Evolutionary conservation across 1,140 invertebrate species (phyloP).

Genomic region (Sycophila sp.): DNA sequence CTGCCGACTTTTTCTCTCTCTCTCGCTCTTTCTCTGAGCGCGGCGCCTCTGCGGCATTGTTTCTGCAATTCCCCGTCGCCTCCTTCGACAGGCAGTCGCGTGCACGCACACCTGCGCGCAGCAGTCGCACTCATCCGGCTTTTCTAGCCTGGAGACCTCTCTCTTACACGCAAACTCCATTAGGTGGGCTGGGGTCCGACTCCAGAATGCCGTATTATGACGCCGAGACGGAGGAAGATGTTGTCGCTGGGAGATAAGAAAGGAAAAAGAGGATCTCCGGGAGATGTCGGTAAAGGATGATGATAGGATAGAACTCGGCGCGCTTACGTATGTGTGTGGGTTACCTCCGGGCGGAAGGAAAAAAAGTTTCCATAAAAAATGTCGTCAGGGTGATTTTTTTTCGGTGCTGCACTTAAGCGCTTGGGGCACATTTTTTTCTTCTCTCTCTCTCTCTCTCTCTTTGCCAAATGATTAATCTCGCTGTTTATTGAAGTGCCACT

Average conservation of each 20-base stretch:
- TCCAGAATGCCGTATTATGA: conserved; percentile 53
- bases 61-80: background rate
- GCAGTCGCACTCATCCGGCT: conserved; percentile 5
- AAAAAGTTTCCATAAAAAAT: background rate
- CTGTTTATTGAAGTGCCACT: background rate
- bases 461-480: background rate
- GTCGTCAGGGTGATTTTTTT: background rate
- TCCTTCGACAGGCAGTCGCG: background rate
- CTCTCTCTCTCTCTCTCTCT: background rate
- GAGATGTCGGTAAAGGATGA: conserved; percentile 1
- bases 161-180: conserved; percentile 60
- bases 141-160: conserved; percentile 29
- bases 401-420: background rate
- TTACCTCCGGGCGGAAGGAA: background rate
- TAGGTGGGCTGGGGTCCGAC: conserved; percentile 44
- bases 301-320: conserved; percentile 17
- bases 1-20: too few species aligned
- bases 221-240: conserved; percentile 28
- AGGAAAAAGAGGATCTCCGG: background rate
- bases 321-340: too few species aligned
- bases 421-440: background rate
- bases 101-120: background rate
- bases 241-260: conserved; percentile 2
- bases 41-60: background rate
- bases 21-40: background rate